Base-by-base conservation (phyloP, 2,888 invertebrate species). In the Lysandra bellargus region DNA sequence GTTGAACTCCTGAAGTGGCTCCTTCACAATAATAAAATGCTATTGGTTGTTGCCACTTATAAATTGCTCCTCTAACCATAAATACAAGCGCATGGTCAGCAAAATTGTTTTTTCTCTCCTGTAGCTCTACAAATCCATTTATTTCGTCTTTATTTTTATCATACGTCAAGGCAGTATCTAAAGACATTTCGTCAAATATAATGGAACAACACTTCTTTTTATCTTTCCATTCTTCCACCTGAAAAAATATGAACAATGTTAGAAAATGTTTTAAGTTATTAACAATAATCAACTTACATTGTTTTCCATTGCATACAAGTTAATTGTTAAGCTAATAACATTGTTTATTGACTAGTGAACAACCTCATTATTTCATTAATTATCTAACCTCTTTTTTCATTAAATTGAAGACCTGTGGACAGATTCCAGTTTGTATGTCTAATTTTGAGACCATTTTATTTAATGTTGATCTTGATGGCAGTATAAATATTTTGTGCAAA, bases 31-130 rank as follows among this genome's bases (percentile, higher is more conserved):
- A 83, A 53, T 83, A 83, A 75, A 64, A 83, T 30, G 79, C 81
- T 3, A 81, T 9, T 14, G 82, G 82, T 78, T 83, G 82, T 75
- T 82, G 80, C 81, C 80, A 81, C 82, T 81, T 64, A 79, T n/a
- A 75, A 83, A 82, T 73, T 23, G n/a, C 60, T 40, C 61, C 78
- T 78, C 60, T 78, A 60, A 78, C 14, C 61, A 61, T 78, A 30
- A 61, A 61, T 6, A 60, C 61, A 61, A 76, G 12, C 6, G 76
- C 76, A 53, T 76, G 76, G 30, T 76, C 53, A 23, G 76, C 76
- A 76, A 76, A 76, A 30, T 76, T 23, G 4, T 49, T 49, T 76
- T 76, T 76, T 53, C 76, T 40, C 6, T 76, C 75, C 4, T 49
- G 17, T 17, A 76, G 76, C 23, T 76, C 53, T 1, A 76, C 53